These are phyloP conservation scores for Acanthurus tractus DNA, from an alignment of 2,797 vertebrate species.

Conservation along the genomic window DNA sequence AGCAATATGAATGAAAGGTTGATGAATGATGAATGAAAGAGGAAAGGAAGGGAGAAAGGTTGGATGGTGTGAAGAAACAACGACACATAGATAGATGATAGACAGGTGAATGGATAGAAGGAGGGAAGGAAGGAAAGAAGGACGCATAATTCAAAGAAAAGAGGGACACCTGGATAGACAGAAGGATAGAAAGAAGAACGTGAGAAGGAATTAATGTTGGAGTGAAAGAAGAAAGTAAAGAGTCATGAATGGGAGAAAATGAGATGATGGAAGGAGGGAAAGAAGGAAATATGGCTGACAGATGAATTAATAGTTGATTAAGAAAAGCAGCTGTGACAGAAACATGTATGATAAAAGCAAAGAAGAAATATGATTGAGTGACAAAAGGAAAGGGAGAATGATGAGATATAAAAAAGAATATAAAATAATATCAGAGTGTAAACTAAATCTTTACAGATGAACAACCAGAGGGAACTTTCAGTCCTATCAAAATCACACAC, in stretches of 20 bases:
- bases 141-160: neutral
- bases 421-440: neutral
- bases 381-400: neutral
- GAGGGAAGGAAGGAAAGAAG: neutral
- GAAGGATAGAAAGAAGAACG: neutral
- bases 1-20: neutral
- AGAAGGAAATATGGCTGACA: neutral
- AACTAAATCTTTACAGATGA: neutral
- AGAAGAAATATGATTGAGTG: too few species aligned
- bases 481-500: too few species aligned
- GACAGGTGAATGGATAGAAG: too few species aligned
- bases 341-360: neutral
- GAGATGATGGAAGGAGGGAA: too few species aligned
- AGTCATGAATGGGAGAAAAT: too few species aligned
- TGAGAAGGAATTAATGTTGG: neutral
- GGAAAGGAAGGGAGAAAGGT: neutral
- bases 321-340: too few species aligned
- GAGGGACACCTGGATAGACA: neutral
- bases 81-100: neutral
- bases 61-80: neutral
- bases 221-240: neutral
- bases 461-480: neutral
- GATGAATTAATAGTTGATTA: neutral
- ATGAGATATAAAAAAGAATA: neutral
- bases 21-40: too few species aligned